phyloP scores from a whole-genome alignment of 2,113 vertebrate species.

The Seriola aureovittata region DNA sequence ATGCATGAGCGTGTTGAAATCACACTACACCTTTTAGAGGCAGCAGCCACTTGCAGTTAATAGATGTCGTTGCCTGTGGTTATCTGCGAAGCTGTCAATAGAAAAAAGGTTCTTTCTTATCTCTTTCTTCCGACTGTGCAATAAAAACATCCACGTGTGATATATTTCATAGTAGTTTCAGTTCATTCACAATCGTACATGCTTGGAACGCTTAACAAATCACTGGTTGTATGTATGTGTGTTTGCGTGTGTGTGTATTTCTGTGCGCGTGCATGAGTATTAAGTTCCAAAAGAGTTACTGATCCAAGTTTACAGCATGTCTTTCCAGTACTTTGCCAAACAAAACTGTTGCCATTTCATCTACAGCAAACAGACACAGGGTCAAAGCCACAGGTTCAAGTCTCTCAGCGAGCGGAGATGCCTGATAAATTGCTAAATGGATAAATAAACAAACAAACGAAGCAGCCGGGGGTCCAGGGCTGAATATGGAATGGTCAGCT shows the following conservation, averaged over 20 bases:
- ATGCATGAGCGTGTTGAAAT: slow-evolving; percentile 20
- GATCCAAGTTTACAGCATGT: slow-evolving; percentile 25
- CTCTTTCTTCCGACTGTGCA: neutral
- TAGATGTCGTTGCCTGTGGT: slow-evolving; percentile 37
- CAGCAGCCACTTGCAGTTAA: slow-evolving; percentile 40
- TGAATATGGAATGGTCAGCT: neutral
- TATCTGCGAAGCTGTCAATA: neutral
- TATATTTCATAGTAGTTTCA: neutral
- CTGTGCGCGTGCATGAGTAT: neutral
- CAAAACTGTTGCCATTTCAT: slow-evolving; percentile 38
- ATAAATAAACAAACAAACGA: slow-evolving; percentile 6
- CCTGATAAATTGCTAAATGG: neutral
- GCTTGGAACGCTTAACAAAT: slow-evolving; percentile 5
- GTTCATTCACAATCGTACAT: neutral
- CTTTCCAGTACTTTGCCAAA: slow-evolving; percentile 43
- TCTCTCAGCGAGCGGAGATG: slow-evolving; percentile 13
- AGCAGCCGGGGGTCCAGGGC: neutral
- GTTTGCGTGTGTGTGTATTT: neutral
- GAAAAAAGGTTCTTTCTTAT: slow-evolving; percentile 1
- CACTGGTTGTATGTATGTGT: neutral
- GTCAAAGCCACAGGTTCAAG: slow-evolving; percentile 27
- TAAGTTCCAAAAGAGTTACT: slow-evolving; percentile 6
- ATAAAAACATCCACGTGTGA: neutral
- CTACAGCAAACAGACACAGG: slow-evolving; percentile 35
- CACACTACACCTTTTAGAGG: slow-evolving; percentile 40